phyloP scores from a whole-genome alignment of 1,140 invertebrate genomes.

The Drosophila simulans region DNA sequence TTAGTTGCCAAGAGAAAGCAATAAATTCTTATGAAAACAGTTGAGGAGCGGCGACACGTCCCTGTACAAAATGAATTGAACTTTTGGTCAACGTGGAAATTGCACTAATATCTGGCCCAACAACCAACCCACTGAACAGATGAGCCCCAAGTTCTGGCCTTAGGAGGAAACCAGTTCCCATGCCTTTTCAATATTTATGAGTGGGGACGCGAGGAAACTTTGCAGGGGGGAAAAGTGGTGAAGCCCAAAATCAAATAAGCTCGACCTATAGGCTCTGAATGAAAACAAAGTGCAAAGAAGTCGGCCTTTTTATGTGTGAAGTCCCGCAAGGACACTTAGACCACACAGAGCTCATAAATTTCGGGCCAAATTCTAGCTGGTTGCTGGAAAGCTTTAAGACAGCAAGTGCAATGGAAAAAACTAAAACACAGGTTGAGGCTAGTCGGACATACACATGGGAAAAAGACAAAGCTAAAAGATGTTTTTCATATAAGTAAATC shows the following conservation, averaged over 20 bases:
- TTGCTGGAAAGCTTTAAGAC: constrained; percentile 47
- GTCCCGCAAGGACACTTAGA: constrained; percentile 69
- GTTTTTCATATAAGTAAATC: not conserved
- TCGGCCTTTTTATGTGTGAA: constrained; percentile 31
- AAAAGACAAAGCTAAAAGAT: not conserved
- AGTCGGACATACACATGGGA: constrained; percentile 7
- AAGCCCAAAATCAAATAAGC: constrained; percentile 45
- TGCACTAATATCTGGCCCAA: constrained; percentile 43
- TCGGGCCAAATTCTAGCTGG: constrained; percentile 43
- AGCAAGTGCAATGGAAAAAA: constrained; percentile 5
- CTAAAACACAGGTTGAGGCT: constrained; percentile 5
- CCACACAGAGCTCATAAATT: constrained; percentile 59
- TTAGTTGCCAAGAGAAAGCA: constrained; percentile 57
- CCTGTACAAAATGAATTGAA: constrained; percentile 67
- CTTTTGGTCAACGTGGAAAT: constrained; percentile 61
- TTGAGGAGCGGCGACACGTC: constrained; percentile 35
- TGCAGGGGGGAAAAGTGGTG: not conserved
- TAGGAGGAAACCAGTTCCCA: constrained; percentile 28
- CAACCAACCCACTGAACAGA: constrained; percentile 13
- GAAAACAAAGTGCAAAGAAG: constrained; percentile 72
- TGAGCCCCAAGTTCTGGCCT: constrained; percentile 26
- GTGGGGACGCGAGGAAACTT: constrained; percentile 16
- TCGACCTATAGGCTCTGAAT: constrained; percentile 37
- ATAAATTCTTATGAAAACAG: constrained; percentile 72
- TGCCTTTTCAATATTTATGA: constrained; percentile 49